Evolutionary conservation across 2,113 vertebrate species (phyloP), one percentile per base, ranked within the genome.

Genomic region (Taurulus bubalis): DNA sequence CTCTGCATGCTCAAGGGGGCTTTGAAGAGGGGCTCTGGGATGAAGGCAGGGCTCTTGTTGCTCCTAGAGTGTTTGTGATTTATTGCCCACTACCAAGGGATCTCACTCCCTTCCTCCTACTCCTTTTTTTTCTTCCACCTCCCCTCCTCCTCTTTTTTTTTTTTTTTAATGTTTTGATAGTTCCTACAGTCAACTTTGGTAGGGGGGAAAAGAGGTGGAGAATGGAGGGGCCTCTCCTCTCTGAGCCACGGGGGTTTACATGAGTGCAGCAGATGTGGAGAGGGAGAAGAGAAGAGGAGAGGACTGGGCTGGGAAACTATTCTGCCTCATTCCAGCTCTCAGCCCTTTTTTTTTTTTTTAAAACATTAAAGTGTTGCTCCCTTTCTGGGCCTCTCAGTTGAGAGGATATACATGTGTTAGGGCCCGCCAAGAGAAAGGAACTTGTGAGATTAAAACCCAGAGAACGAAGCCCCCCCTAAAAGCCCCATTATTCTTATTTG

Each of bases 201-300:
- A 36, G 72, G 90, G 75, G 90, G 85, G 73, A 64, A 60, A 60
- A 55, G 84, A 85, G 82, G 81, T 77, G 88, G 82, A 76, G 88
- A 79, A 87, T 85, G 80, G 84, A 88, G 80, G 88, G 88, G 88
- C 90, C 87, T 83, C 89, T 87, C 74, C 85, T 87, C 79, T 80
- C 77, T 80, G 56, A 92, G 89, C 93, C 91, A 87, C 87, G 83
- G 90, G 93, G 90, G 91, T 85, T 93, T 93, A 92, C 93, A 94
- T 93, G 88, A 95, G 94, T 90, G 90, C 91, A 94, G 91, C 95
- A 95, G 94, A 96, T 95, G 95, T 95, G 92, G 92, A 90, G 75
- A 86, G 75, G 32, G 75, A 62, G 53, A 83, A 74, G 70, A 84
- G 74, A 87, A 49, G 62, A 81, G 82, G 84, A 59, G 74, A 86